phyloP scores from a whole-genome alignment of 1,140 invertebrate genomes.

The Pomacea maculata region DNA sequence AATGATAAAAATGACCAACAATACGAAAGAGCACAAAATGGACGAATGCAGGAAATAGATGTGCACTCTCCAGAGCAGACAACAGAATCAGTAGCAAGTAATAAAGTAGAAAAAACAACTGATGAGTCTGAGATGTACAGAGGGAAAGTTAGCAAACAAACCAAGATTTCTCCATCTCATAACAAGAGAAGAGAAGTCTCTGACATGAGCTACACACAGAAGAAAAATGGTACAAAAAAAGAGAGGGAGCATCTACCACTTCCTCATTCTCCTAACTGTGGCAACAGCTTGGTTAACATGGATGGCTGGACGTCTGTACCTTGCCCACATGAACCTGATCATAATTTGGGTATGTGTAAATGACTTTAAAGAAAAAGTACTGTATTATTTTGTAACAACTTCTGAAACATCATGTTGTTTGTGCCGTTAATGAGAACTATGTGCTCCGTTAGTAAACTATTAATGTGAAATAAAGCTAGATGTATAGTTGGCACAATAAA shows the following conservation, averaged over 20 bases:
- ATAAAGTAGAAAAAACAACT: neutral
- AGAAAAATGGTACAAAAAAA: neutral
- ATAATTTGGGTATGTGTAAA: neutral
- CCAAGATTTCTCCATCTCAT: no score
- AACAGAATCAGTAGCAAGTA: neutral
- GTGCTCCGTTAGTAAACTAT: no score
- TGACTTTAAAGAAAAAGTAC: neutral
- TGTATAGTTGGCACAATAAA: no score
- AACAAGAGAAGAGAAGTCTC: no score
- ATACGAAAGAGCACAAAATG: neutral
- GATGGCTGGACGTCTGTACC: conserved; percentile 74
- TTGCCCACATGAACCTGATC: no score
- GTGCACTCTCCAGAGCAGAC: conserved; percentile 3
- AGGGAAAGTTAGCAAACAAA: no score
- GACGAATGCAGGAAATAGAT: neutral
- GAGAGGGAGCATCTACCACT: neutral
- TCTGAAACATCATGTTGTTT: no score
- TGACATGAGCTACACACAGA: neutral
- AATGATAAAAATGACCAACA: neutral
- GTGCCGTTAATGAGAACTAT: no score
- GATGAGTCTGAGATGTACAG: neutral
- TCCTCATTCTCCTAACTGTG: conserved; percentile 50
- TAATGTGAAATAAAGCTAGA: no score
- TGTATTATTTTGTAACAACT: no score
- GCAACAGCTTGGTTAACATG: conserved; percentile 75